Evolutionary conservation across 2,797 vertebrate species (phyloP).

Genomic region (Lemur catta): DNA sequence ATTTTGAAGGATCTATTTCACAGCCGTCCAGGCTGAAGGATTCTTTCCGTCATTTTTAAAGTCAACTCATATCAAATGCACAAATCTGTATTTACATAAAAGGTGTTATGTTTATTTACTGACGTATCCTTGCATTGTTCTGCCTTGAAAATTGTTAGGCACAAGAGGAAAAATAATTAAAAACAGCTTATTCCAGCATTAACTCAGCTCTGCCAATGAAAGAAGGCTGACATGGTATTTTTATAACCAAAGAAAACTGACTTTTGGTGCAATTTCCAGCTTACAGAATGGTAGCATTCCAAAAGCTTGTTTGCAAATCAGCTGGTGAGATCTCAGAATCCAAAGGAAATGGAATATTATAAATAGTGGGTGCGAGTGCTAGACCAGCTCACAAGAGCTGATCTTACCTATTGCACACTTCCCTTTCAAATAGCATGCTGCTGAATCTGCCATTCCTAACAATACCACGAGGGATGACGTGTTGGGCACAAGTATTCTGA

Average conservation of each 20-base stretch:
- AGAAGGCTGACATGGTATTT: not conserved
- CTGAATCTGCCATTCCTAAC: not conserved
- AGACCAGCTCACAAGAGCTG: not conserved
- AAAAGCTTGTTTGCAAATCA: not conserved
- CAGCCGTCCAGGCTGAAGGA: not conserved
- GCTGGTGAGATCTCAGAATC: not conserved
- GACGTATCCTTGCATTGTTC: not conserved
- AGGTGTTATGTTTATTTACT: not conserved
- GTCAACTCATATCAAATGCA: not conserved
- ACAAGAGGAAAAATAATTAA: conserved; percentile 43
- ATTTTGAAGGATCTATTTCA: not conserved
- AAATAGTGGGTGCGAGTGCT: not conserved
- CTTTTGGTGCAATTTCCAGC: not conserved
- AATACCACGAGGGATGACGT: accelerated
- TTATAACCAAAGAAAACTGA: conserved; percentile 14
- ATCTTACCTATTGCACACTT: not conserved
- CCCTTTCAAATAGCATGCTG: not conserved
- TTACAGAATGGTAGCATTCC: not conserved
- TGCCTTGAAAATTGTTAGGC: conserved; percentile 37
- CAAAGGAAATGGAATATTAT: not conserved
- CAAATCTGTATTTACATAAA: not conserved
- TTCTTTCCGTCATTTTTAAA: not conserved
- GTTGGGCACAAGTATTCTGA: not conserved
- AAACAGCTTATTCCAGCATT: conserved; percentile 48
- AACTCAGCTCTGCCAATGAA: not conserved